Conservation (phyloP, 1,140 invertebrate genomes). For the Frieseomelitta varia region DNA sequence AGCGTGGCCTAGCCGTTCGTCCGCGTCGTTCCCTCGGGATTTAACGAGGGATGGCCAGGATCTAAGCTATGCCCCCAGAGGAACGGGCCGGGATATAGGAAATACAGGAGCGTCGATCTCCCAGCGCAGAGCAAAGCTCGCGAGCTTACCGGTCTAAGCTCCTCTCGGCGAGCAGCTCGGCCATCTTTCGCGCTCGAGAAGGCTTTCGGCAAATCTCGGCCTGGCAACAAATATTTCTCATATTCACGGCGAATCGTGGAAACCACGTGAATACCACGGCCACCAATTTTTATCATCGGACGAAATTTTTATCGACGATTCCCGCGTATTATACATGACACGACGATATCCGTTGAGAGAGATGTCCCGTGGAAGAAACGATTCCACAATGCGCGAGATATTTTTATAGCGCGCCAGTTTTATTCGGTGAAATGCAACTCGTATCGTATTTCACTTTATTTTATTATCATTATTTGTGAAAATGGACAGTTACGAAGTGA, state of each 20-base stretch:
- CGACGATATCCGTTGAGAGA: background rate
- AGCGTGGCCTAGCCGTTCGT: conserved; percentile 50
- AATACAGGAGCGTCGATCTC: conserved; percentile 75
- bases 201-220: conserved; percentile 71
- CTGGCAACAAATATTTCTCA: conserved; percentile 62
- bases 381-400: background rate
- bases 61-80: conserved; percentile 61
- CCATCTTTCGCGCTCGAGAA: conserved; percentile 58
- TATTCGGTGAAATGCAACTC: background rate
- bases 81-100: conserved; percentile 70
- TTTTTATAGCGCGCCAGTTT: background rate
- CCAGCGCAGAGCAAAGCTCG: conserved; percentile 71
- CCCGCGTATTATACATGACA: background rate
- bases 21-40: conserved; percentile 63
- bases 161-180: conserved; percentile 63
- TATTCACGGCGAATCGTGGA: conserved; percentile 57
- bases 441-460: background rate
- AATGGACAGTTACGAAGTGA: too few relatives aligned
- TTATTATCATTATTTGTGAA: too few relatives aligned
- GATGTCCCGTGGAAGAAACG: background rate
- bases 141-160: conserved; percentile 77
- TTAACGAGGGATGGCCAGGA: conserved; percentile 67
- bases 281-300: background rate
- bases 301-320: background rate
- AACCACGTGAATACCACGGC: background rate